These are phyloP conservation scores for Sardina pilchardus DNA, from an alignment of 2,113 vertebrate species.

Conservation along the genomic window DNA sequence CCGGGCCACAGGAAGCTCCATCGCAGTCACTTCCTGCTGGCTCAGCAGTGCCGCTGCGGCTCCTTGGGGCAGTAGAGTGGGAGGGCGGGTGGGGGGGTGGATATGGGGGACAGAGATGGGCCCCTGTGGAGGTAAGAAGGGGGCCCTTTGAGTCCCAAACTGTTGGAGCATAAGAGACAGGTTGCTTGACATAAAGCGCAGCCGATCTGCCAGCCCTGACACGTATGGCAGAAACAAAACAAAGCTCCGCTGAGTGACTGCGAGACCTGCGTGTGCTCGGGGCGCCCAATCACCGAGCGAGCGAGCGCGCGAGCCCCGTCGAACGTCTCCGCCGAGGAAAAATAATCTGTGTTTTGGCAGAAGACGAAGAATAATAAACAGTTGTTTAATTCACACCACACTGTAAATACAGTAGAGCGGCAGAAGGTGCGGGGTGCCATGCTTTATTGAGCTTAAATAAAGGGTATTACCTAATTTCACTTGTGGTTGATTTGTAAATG, in stretches of 20 bases:
- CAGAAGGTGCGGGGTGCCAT: not conserved
- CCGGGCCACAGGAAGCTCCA: constrained; percentile 56
- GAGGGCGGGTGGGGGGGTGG: no score
- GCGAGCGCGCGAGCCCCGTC: constrained; percentile 16
- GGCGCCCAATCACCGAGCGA: constrained; percentile 5
- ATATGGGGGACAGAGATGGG: constrained; percentile 22
- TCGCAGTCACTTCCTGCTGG: constrained; percentile 45
- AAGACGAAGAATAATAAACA: constrained; percentile 46
- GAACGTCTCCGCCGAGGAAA: constrained; percentile 27
- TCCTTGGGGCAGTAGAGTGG: not conserved
- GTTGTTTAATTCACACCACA: constrained; percentile 45
- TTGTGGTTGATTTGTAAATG: constrained; percentile 39
- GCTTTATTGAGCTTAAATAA: constrained; percentile 46
- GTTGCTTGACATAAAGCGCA: not conserved
- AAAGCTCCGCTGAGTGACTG: constrained; percentile 13
- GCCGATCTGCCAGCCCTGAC: not conserved
- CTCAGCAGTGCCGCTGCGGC: not conserved
- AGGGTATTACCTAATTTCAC: constrained; percentile 34
- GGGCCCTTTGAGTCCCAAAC: not conserved
- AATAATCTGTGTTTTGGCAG: constrained; percentile 35
- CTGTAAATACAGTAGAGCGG: constrained; percentile 37
- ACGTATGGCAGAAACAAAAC: constrained; percentile 4
- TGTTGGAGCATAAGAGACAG: not conserved
- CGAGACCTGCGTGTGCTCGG: not conserved
- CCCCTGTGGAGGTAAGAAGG: not conserved